Evolutionary conservation across 2,888 invertebrate species (phyloP), one percentile per base, ranked within the genome.

Genomic region (Asteroscopus sphinx): DNA sequence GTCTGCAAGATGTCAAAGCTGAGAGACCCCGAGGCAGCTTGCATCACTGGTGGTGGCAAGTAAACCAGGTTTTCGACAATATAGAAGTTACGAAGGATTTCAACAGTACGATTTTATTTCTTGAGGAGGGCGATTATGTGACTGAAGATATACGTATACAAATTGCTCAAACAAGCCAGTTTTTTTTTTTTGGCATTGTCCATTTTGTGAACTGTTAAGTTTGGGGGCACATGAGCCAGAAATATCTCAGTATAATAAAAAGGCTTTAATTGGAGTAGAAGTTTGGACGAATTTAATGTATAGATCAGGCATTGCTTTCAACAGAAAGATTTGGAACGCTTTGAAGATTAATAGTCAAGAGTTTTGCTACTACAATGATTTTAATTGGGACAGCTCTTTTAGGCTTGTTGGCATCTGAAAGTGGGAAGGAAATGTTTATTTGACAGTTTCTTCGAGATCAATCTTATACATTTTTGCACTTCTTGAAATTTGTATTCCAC

Each of bases 21-120:
- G 30, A 78, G 85, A 47, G 57, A 77, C 15, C 61, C 72, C 1
- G 41, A 35, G 0, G 60, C 77, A 5, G 77, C 77, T 3, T 88
- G 48, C 81, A 82, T 15, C 82, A 82, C 42, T 87, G 84, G 88
- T 89, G 86, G 89, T 89, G 86, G 89, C 82, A 79, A 53, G 58
- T 69, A 2, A 83, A 80, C 37, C 76, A 78, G 13, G 73, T 89
- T 0, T 89, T 89, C 52, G 81, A 86, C 21, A 47, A 79, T 44
- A 25, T 87, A 11, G 49, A 68, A 21, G 57, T 63, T 0, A 68
- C 56, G 0, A 36, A 69, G 17, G 26, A 63, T 56, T 51, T 77
- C 44, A 32, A 81, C 5, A 47, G 65, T 5, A 49, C 71, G 25
- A 39, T 87, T 41, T 46, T 85, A 63, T 73, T 85, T 59, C 52